Base-by-base conservation (phyloP, 2,888 invertebrate genomes). In the Coenonympha glycerion region DNA sequence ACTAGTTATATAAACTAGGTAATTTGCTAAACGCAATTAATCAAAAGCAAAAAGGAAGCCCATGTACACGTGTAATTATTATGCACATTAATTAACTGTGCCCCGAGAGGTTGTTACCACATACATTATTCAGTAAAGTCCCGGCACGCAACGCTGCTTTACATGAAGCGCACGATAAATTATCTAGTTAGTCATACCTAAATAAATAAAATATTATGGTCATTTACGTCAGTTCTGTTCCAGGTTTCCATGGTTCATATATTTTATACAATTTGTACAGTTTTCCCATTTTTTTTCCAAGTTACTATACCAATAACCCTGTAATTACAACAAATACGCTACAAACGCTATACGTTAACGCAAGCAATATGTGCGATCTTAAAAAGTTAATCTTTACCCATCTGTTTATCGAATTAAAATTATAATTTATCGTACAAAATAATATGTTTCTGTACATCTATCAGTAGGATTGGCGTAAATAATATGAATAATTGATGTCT, bases 11-110 rank as follows among this genome's bases (percentile, higher is more conserved):
- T 69, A 69, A 69, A 64, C 76, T 79, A n/a, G n/a, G n/a, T n/a
- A 81, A 84, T 81, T 82, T 79, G 70, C 76, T 71, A 68, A 66
- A 62, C 60, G 67, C 66, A 80, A 86, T 86, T 86, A 85, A 87
- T 87, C 86, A 87, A 73, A 77, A 73, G 75, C 75, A 79, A 85
- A 79, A 84, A 80, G 85, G 85, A 85, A 86, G 85, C 85, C 76
- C 78, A 78, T 70, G 78, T 80, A 77, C 79, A 78, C 69, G 77
- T 76, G 74, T 83, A 81, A 84, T 87, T 85, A 85, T 82, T 86
- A 85, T 85, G 83, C 83, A 85, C 85, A 86, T 85, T 85, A 84
- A 87, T 87, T 85, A 86, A 79, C 73, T 63, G 65, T 62, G 67
- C 63, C 63, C 64, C 52, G 57, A 59, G 68, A 71, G 71, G 68